Base-by-base conservation (phyloP, 2,888 invertebrate genomes). In the Teinopalpus imperialis region DNA sequence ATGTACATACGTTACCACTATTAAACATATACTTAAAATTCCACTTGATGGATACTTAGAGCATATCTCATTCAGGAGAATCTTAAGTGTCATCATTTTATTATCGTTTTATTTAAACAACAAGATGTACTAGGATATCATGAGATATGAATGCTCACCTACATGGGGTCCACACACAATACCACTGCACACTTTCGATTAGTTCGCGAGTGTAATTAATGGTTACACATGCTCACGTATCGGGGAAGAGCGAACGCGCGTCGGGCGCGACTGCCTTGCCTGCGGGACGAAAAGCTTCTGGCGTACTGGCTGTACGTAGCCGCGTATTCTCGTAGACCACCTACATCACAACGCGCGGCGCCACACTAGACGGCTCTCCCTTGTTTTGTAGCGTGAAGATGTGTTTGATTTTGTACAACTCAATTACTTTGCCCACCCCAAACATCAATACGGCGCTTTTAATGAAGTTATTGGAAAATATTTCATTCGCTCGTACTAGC, bases 201-300 rank as follows among this genome's bases (percentile, higher is more conserved):
- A 7, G 34, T 6, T 26, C 30, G 16, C 18, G 10, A 61, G 45
- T 5, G 7, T 5, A 40, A 34, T 57, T 53, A 48, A 32, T 31
- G 41, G 29, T 40, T 39, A 44, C 53, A 56, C 57, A 61, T 59
- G 59, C 64, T 59, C 48, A 24, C 26, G 20, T 26, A 24, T 24
- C 8, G 43, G 47, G 59, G 57, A 56, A 48, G 43, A 46, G 48
- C 51, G 54, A 50, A 51, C 57, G 48, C 35, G 55, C 49, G 57
- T 56, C 58, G 55, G 57, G 56, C 71, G 65, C 75, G 75, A 56
- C 71, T 49, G 39, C 55, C 53, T 59, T 62, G 59, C 52, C 43
- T 55, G 62, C 57, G 61, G 68, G 71, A 69, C 70, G 70, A 62
- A 56, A 65, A 58, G 59, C 60, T 63, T 76, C 70, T 75, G 69